phyloP scores from a whole-genome alignment of 1,140 invertebrate genomes.

The Octopus bimaculoides region DNA sequence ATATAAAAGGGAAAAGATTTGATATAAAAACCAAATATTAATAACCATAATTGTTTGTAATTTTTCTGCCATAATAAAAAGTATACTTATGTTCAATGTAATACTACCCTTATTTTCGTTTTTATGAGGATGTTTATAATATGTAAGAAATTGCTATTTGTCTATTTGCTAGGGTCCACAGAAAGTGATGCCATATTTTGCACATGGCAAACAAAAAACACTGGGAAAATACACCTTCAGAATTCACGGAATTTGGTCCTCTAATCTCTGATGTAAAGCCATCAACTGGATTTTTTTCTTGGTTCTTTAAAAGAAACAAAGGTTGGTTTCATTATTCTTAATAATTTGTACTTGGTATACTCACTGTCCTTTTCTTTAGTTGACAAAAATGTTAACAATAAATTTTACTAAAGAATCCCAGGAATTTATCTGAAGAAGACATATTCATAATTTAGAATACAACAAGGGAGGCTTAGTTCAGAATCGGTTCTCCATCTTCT shows the following conservation, averaged over 20 bases:
- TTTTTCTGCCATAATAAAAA: neutral
- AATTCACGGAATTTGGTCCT: slow-evolving; percentile 75
- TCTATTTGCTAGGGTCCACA: neutral
- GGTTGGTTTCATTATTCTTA: slow-evolving; percentile 23
- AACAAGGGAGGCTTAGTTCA: too few relatives aligned
- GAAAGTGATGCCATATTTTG: slow-evolving; percentile 1
- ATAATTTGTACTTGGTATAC: too few relatives aligned
- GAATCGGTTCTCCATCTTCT: too few relatives aligned
- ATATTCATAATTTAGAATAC: too few relatives aligned
- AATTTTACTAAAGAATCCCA: too few relatives aligned
- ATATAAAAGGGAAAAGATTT: too few relatives aligned
- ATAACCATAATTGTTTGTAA: neutral
- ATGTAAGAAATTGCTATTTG: neutral
- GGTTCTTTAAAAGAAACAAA: slow-evolving; percentile 54
- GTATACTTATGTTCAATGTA: too few relatives aligned
- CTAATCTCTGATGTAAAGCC: slow-evolving; percentile 65
- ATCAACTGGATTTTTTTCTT: slow-evolving; percentile 52
- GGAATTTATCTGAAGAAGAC: too few relatives aligned
- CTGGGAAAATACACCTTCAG: slow-evolving; percentile 64
- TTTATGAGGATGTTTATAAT: neutral
- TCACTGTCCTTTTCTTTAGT: too few relatives aligned
- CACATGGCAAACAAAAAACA: neutral
- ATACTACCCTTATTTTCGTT: too few relatives aligned
- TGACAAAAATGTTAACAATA: too few relatives aligned
- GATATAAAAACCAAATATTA: neutral